Percentiles rank a stretch among this genome's conserved stretches.
These are phyloP conservation scores for Margarornis squamiger DNA, from an alignment of 2,797 vertebrate genomes.

Conservation along the genomic window DNA sequence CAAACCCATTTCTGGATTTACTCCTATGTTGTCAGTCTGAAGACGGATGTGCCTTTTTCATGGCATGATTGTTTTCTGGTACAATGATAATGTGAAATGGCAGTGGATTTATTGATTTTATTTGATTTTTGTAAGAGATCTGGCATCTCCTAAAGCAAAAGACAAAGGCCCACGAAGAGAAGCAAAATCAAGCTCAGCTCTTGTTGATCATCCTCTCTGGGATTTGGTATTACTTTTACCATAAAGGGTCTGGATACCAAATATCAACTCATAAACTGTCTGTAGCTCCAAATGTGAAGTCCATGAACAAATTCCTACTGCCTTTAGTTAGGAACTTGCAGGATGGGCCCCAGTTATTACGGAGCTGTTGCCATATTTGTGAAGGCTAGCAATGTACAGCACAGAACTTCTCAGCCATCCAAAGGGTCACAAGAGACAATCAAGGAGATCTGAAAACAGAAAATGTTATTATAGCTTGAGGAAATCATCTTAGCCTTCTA, in stretches of 20 bases:
- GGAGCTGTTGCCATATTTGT: background rate
- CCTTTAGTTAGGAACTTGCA: background rate
- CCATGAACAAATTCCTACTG: background rate
- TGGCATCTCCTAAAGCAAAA: background rate
- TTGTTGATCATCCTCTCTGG: background rate
- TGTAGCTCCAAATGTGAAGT: background rate
- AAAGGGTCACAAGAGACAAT: background rate
- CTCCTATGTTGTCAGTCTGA: background rate
- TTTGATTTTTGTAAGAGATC: background rate
- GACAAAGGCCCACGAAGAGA: background rate
- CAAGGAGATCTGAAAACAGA: background rate
- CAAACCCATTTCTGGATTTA: background rate
- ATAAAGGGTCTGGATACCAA: background rate
- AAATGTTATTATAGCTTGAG: background rate
- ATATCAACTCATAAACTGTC: background rate
- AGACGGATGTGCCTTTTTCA: background rate
- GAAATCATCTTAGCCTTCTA: background rate
- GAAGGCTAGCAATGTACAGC: background rate
- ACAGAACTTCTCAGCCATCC: background rate
- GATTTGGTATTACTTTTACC: background rate
- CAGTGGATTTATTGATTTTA: background rate
- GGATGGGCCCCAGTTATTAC: background rate
- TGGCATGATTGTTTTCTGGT: background rate
- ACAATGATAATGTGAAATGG: background rate
- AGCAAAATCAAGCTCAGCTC: background rate